Percentiles rank a stretch among this genome's conserved stretches.
Evolutionary conservation across 2,797 vertebrate species (phyloP).

Genomic region (Prionace glauca): DNA sequence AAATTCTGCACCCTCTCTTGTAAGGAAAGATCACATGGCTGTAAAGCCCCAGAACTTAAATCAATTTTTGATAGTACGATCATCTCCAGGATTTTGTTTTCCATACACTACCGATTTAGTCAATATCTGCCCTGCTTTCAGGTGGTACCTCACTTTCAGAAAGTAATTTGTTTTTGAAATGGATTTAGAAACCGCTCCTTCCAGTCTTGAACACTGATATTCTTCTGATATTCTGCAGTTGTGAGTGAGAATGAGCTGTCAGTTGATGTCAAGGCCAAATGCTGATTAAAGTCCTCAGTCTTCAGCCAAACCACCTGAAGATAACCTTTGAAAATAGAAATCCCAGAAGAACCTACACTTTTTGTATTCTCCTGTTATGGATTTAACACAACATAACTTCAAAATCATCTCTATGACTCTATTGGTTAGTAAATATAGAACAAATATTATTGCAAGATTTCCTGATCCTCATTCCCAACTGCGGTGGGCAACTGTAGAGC

Average conservation of each 20-base stretch:
- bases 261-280: background rate
- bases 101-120: background rate
- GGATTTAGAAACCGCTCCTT: background rate
- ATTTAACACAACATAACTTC: background rate
- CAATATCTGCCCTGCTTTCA: background rate
- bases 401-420: background rate
- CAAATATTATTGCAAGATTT: background rate
- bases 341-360: background rate
- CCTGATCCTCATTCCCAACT: background rate
- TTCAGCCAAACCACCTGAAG: background rate
- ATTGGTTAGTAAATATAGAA: background rate
- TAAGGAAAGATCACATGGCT: too few species aligned
- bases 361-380: background rate
- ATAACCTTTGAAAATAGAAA: background rate
- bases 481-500: too few species aligned
- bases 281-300: background rate
- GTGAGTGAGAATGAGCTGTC: background rate
- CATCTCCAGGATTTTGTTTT: background rate
- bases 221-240: background rate
- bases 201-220: background rate
- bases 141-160: background rate
- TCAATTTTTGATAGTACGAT: background rate
- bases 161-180: background rate
- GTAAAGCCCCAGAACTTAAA: background rate
- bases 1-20: background rate